A percentile compares a stretch with the other conserved stretches of the same genome.
These are phyloP conservation scores for Epizoanthus fatuus DNA, from an alignment of 92 coral and sea anemone genomes.

Conservation along the genomic window DNA sequence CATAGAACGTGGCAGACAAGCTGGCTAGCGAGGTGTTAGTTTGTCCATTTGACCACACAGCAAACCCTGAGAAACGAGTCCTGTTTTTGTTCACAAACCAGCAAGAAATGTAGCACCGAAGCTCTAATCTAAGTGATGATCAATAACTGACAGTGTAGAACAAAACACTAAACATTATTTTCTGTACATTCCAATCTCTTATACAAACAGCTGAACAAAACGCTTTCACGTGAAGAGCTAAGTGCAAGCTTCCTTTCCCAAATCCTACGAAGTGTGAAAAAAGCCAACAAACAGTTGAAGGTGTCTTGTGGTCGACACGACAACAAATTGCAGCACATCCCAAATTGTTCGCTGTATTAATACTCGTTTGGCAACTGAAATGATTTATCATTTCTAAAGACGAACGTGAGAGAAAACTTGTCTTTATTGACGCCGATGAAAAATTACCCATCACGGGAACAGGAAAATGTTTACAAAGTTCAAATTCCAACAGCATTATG, in stretches of 20 bases:
- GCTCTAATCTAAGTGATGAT: not conserved
- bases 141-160: not conserved
- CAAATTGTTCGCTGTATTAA: not conserved
- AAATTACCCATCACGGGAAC: conserved; percentile 19
- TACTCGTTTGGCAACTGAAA: conserved; percentile 10
- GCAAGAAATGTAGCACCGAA: not conserved
- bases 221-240: conserved; percentile 27
- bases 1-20: conserved; percentile 29
- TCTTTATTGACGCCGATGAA: not conserved
- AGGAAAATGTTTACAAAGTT: conserved; percentile 27
- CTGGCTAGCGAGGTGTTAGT: conserved; percentile 38
- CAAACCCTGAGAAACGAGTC: not conserved
- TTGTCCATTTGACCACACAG: conserved; percentile 25
- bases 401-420: not conserved
- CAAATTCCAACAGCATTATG: conserved; percentile 30
- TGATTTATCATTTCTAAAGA: not conserved
- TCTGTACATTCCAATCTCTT: conserved; percentile 33
- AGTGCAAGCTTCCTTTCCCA: conserved; percentile 43
- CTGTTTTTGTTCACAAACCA: not conserved
- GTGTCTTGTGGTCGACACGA: conserved; percentile 42
- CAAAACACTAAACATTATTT: conserved; percentile 10
- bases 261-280: conserved; percentile 51
- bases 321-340: not conserved
- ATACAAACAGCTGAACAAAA: conserved; percentile 27
- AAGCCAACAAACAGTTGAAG: conserved; percentile 16